A percentile compares a stretch with the other conserved stretches of the same genome.
These are phyloP conservation scores for Ctena decussata DNA, from an alignment of 2,888 invertebrate species.

Conservation along the genomic window DNA sequence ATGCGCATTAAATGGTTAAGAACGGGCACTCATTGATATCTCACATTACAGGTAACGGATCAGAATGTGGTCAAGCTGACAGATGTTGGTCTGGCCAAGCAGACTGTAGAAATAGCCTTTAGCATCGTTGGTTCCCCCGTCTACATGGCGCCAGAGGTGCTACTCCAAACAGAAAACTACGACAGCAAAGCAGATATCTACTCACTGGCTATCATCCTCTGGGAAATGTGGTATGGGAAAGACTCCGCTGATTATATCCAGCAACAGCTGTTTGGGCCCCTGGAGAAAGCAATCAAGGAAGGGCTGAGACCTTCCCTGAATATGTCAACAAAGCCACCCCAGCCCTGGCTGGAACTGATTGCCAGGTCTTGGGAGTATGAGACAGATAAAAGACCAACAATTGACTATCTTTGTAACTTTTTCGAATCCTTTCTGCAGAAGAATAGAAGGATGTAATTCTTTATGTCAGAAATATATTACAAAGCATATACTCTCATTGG, in stretches of 20 bases:
- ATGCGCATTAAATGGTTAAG: no score
- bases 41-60: slow-evolving; percentile 57
- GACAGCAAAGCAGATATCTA: slow-evolving; percentile 68
- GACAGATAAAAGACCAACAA: slow-evolving; percentile 62
- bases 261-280: slow-evolving; percentile 60
- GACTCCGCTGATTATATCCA: slow-evolving; percentile 77
- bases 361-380: slow-evolving; percentile 71
- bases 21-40: no score
- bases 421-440: slow-evolving; percentile 44
- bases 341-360: slow-evolving; percentile 68
- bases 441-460: slow-evolving; percentile 10
- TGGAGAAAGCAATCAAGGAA: slow-evolving; percentile 70
- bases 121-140: slow-evolving; percentile 79
- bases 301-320: slow-evolving; percentile 76
- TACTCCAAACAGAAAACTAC: slow-evolving; percentile 68
- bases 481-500: no score
- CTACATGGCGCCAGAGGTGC: slow-evolving; percentile 84
- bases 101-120: slow-evolving; percentile 71
- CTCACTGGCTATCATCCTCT: slow-evolving; percentile 74
- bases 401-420: slow-evolving; percentile 40
- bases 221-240: slow-evolving; percentile 83
- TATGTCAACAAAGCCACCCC: slow-evolving; percentile 67
- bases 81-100: slow-evolving; percentile 82
- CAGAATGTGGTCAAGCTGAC: slow-evolving; percentile 76
- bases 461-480: no score